These are phyloP conservation scores for Epizoanthus stellaris DNA, from an alignment of 92 coral and sea anemone genomes.

Conservation along the genomic window DNA sequence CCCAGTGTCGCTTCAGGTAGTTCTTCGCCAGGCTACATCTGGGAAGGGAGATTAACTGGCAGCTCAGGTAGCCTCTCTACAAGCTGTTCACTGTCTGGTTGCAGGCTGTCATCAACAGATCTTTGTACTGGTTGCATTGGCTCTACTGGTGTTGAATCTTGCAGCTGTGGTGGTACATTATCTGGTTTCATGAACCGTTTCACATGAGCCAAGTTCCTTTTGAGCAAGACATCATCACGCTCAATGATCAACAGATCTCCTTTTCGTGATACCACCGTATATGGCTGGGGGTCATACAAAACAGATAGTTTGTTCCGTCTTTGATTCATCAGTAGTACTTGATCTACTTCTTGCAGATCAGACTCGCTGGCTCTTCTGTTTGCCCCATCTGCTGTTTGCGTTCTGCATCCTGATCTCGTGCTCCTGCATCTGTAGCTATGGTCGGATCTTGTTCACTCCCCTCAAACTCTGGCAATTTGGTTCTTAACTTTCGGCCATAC, in stretches of 20 bases:
- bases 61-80: too few species aligned
- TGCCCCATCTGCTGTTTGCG: conserved; percentile 1
- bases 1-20: too few species aligned
- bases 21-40: too few species aligned
- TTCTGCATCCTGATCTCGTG: conserved; percentile 41
- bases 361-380: conserved; percentile 11
- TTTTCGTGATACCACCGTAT: conserved; percentile 1
- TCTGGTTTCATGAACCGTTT: not conserved
- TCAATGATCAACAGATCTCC: conserved; percentile 28
- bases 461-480: conserved; percentile 46
- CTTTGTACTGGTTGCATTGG: too few species aligned
- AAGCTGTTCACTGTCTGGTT: too few species aligned
- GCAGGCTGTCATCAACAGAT: too few species aligned
- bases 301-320: conserved; percentile 14
- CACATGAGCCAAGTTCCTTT: conserved; percentile 28
- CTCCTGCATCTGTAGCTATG: conserved; percentile 24
- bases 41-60: too few species aligned
- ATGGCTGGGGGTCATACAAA: conserved; percentile 30
- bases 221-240: conserved; percentile 10
- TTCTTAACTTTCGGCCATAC: conserved; percentile 44
- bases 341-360: conserved; percentile 24
- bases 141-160: too few species aligned
- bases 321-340: not conserved
- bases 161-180: too few species aligned
- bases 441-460: not conserved